Evolutionary conservation across 2,113 vertebrate species (phyloP).

Genomic region (Cepphus grylle): DNA sequence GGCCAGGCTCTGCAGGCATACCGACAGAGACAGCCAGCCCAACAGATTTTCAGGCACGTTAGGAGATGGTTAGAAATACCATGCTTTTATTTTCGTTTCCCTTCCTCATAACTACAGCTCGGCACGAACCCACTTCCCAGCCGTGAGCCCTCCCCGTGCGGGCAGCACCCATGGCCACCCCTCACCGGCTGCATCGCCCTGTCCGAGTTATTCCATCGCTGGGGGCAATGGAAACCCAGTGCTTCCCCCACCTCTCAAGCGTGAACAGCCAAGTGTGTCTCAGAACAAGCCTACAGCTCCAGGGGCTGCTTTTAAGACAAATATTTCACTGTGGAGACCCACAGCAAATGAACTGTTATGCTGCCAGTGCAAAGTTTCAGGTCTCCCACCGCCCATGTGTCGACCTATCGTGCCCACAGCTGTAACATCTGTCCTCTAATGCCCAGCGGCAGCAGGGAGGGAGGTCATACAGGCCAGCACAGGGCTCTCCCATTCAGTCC

Average conservation of each 20-base stretch:
- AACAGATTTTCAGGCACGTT: accelerated
- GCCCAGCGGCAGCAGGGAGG: accelerated
- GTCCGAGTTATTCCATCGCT: not conserved
- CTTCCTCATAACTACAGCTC: accelerated
- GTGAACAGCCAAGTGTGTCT: not conserved
- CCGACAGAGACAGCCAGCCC: not conserved
- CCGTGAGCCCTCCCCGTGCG: accelerated
- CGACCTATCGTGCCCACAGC: not conserved
- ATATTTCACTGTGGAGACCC: not conserved
- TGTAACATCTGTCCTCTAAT: not conserved
- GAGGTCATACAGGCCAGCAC: accelerated
- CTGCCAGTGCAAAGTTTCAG: not conserved
- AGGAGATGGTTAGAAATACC: not conserved
- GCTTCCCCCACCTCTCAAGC: not conserved
- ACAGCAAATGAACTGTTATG: not conserved
- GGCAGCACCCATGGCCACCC: not conserved
- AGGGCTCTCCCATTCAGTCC: not conserved
- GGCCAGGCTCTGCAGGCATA: not conserved
- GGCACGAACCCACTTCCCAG: not conserved
- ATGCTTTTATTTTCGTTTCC: not conserved
- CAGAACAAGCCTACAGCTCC: not conserved
- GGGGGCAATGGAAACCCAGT: not conserved
- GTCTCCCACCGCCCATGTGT: not conserved
- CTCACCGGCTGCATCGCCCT: not conserved
- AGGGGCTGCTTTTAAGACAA: not conserved